Base-by-base conservation (phyloP, 1,140 invertebrate species). In the Trachymyrmex cornetzi region DNA sequence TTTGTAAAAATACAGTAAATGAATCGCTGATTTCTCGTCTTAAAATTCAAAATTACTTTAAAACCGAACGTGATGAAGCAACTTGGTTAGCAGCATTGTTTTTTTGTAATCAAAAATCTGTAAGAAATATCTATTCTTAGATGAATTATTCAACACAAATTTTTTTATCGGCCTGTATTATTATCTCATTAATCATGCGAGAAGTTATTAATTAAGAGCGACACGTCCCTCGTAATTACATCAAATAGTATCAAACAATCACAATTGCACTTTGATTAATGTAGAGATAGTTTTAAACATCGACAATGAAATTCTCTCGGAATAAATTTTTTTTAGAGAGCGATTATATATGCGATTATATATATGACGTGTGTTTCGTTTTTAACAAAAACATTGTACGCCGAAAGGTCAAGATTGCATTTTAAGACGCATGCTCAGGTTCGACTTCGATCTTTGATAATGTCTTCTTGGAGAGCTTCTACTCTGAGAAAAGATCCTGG, bases 361-460 rank as follows among this genome's bases (percentile, higher is more conserved):
- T n/a, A n/a, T n/a, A n/a, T n/a, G 48, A 53, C 16, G n/a, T 24
- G 16, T 5, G 48, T 57, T 14, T 55, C 3, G 2, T 30, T 27
- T 72, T 30, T 53, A 19, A 44, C 9, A 6, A 74, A 55, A 74
- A 34, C n/a, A n/a, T 34, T 30, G 24, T 14, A 44, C 0, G 11
- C 0, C 11, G 11, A 27, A 64, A 55, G 12, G 27, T 57, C 63
- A 69, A 69, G 77, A 30, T 19, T 69, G 64, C 44, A 80, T 80
- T 67, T 80, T 80, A 53, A 67, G 19, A 34, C 6, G 12, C 3
- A 1, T 11, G 22, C 14, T 79, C 2, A 50, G 14, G 0, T 57
- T 57, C n/a, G 38, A 12, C 19, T n/a, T 27, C 34, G 11, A 48
- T 61, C 38, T 2, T 34, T 19, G 11, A 12, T n/a, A 57, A 9